Evolutionary conservation across 2,797 vertebrate species (phyloP), one percentile per base, ranked within the genome.

Genomic region (Anas flavirostris): DNA sequence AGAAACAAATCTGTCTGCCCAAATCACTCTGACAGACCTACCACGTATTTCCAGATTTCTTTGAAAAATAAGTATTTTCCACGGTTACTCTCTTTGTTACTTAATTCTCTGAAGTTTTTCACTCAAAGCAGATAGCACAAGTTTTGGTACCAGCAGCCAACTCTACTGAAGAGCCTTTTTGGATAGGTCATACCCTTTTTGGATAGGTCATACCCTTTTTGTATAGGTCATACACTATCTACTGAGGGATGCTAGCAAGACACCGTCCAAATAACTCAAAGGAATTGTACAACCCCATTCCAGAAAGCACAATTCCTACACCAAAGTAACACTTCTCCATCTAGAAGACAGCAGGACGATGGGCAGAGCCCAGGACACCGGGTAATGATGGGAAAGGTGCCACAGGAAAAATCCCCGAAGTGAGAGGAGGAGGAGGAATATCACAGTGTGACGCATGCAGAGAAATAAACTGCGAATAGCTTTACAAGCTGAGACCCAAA

Each of bases 341-440:
- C 44, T 50, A 50, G 12, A 48, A 48, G 48, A 50, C 48, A 25
- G 19, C 12, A 28, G 25, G 46, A 16, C 9, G 3, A 52, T 3
- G 1, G 43, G 50, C 21, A 23, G 19, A 0, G 4, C 6, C 35
- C 3, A 5, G 26, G 25, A n/a, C 44, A 50, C 22, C 4, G 19
- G 19, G 6, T 11, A 3, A 5, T 1, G 5, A 76, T 29, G 13
- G 18, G n/a, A 4, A 39, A 58, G 43, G 50, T 22, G 26, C 68
- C n/a, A 17, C 1, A 19, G 39, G 31, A 53, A 26, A 58, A 77
- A 52, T 3, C 13, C 29, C 16, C 28, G 12, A 88, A 48, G 55
- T 1, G 3, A 76, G 21, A 59, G 12, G 6, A 75, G 23, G 7
- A 67, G 19, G 6, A 52, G 16, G 35, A n/a, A 28, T 13, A 48